A percentile compares a stretch with the other conserved stretches of the same genome.
phyloP scores from a whole-genome alignment of 2,113 vertebrate species.

The Epinephelus fuscoguttatus region DNA sequence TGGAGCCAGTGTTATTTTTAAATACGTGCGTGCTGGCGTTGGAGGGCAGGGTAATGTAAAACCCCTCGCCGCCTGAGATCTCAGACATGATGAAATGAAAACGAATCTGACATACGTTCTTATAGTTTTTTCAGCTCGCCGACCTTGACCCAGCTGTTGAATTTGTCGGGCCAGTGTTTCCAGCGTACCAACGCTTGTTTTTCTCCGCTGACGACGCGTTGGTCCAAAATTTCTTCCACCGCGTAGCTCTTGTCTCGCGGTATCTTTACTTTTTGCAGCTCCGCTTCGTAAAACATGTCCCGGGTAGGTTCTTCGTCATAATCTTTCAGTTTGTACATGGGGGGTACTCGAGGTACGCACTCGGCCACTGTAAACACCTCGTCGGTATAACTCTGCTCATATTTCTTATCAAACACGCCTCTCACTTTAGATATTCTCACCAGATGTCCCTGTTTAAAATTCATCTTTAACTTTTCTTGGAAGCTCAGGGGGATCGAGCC shows the following conservation, averaged over 20 bases:
- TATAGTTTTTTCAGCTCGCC: neutral
- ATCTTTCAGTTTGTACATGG: slow-evolving; percentile 7
- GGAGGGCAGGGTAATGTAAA: neutral
- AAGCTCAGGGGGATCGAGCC: no score
- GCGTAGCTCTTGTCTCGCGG: neutral
- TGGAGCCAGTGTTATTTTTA: no score
- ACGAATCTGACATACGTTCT: neutral
- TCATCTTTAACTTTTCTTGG: no score
- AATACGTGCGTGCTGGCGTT: neutral
- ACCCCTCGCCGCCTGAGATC: no score
- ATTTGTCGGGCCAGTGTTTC: neutral
- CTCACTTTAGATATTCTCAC: neutral
- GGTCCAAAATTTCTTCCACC: neutral
- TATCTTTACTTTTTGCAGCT: neutral
- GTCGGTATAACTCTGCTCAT: neutral
- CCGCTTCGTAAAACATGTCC: neutral
- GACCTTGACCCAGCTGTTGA: neutral
- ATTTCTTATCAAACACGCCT: neutral
- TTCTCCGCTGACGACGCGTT: neutral
- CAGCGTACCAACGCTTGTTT: neutral
- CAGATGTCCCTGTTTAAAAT: no score
- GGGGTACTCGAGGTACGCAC: neutral
- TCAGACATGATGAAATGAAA: no score
- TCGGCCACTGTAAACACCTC: neutral
- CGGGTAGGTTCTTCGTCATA: neutral